Evolutionary conservation across 2,113 vertebrate species (phyloP), one percentile per base, ranked within the genome.

Genomic region (Saimiri boliviensis): DNA sequence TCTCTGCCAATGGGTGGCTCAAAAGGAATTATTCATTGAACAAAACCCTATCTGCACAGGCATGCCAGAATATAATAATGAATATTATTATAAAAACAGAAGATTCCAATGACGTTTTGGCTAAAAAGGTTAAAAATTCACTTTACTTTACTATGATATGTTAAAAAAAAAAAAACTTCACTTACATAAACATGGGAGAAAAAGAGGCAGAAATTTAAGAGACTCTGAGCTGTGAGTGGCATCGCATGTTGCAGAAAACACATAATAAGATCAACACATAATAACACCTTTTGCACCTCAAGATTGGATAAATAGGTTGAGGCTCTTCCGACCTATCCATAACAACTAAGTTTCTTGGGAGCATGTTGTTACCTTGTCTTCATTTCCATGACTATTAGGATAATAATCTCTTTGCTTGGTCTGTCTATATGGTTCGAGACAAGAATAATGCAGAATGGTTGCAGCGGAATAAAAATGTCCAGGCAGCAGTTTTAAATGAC

Each of bases 51-150:
- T 56, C 35, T 42, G 35, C 27, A 60, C 37, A 25, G 79, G 49
- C 21, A 76, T 27, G 20, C 56, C 63, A 70, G 42, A 88, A 19
- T 77, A 30, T 0, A 54, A 56, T 63, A 63, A 63, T 63, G 60
- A 63, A 63, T 63, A 63, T 63, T 63, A 30, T 63, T 14, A 14
- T 14, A 32, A 90, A 30, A 68, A 21, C 70, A 71, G 16, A 88
- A 89, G 42, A 76, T 76, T 58, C 35, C 52, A 90, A 37, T 73
- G 45, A 90, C 17, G 71, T 77, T 94, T 56, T 74, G 35, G 21
- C 45, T 85, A 70, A 94, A 92, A 90, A 42, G 47, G 79, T 60
- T 82, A 49, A 73, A 80, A n/a, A 80, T n/a, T n/a, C n/a, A n/a
- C 85, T 7, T 70, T 4, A 86, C 27, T 93, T 97, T 30, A 74